phyloP scores from a whole-genome alignment of 64 coral and sea anemone genomes.

The Stichodactyla mertensii region DNA sequence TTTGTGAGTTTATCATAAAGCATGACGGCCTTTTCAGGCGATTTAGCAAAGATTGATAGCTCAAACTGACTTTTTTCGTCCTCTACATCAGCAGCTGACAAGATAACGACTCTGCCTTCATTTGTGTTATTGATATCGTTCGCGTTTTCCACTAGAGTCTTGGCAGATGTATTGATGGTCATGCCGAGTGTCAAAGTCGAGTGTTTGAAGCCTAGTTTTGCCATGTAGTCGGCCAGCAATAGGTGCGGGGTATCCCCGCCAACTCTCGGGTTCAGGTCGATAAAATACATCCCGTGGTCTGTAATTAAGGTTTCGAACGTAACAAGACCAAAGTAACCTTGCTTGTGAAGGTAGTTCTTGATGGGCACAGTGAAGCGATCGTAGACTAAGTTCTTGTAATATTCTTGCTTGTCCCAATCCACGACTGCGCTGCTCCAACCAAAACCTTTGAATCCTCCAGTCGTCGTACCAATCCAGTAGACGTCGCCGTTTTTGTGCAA shows the following conservation, averaged over 20 bases:
- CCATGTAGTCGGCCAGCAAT: slow-evolving; percentile 17
- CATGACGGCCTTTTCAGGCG: not conserved
- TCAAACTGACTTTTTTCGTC: not conserved
- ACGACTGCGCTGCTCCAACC: not conserved
- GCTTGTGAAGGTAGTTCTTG: slow-evolving; percentile 16
- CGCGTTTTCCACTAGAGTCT: slow-evolving; percentile 1
- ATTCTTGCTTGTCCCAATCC: slow-evolving; percentile 36
- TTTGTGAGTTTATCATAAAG: slow-evolving; percentile 1
- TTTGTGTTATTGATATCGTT: slow-evolving; percentile 25
- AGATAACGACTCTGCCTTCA: not conserved
- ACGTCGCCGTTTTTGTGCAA: slow-evolving; percentile 22
- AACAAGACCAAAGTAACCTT: slow-evolving; percentile 30
- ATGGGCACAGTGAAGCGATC: slow-evolving; percentile 9
- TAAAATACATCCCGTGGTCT: slow-evolving; percentile 5
- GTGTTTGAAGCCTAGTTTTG: slow-evolving; percentile 13
- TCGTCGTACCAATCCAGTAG: slow-evolving; percentile 8
- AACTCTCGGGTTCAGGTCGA: slow-evolving; percentile 22
- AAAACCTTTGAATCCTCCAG: slow-evolving; percentile 1
- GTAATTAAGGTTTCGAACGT: slow-evolving; percentile 8
- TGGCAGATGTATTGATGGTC: not conserved
- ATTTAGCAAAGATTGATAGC: slow-evolving; percentile 2
- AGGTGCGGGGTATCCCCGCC: slow-evolving; percentile 22
- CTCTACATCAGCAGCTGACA: not conserved
- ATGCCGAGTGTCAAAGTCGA: not conserved
- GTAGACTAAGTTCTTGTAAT: slow-evolving; percentile 21